Evolutionary conservation across 2,113 vertebrate species (phyloP).

Genomic region (Blennius ocellaris): DNA sequence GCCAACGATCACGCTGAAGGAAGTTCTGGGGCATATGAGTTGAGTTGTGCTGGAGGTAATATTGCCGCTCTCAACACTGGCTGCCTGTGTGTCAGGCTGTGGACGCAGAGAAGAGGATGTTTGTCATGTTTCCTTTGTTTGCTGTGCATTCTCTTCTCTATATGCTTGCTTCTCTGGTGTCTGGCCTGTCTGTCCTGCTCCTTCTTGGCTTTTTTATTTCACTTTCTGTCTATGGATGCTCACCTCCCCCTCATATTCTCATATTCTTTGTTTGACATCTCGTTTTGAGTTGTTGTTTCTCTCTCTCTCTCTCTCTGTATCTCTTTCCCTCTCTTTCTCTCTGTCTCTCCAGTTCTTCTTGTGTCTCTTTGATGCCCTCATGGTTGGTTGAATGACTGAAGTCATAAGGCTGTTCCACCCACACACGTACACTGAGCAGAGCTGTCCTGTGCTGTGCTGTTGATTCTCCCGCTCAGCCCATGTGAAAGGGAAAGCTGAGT

Average conservation of each 20-base stretch:
- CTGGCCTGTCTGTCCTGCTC: slow-evolving; percentile 77
- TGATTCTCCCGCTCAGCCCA: slow-evolving; percentile 79
- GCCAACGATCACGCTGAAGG: slow-evolving; percentile 63
- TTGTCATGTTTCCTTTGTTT: slow-evolving; percentile 81
- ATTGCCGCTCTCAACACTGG: slow-evolving; percentile 66
- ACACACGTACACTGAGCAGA: slow-evolving; percentile 71
- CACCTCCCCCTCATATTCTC: slow-evolving; percentile 74
- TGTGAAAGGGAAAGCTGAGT: slow-evolving; percentile 77
- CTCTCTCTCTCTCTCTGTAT: slow-evolving; percentile 29
- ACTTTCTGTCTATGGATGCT: slow-evolving; percentile 73
- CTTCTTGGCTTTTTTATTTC: slow-evolving; percentile 74
- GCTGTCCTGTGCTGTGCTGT: slow-evolving; percentile 75
- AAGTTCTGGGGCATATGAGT: slow-evolving; percentile 71
- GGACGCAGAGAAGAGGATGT: slow-evolving; percentile 68
- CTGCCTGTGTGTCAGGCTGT: slow-evolving; percentile 73
- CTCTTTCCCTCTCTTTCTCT: slow-evolving; percentile 22
- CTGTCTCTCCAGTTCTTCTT: slow-evolving; percentile 48
- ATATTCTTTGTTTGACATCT: slow-evolving; percentile 79
- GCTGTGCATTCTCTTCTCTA: slow-evolving; percentile 68
- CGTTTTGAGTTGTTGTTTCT: slow-evolving; percentile 76
- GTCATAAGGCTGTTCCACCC: slow-evolving; percentile 81
- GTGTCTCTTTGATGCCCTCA: slow-evolving; percentile 79
- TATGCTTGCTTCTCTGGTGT: slow-evolving; percentile 67
- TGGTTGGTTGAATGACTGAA: slow-evolving; percentile 82
- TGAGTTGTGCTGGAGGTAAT: slow-evolving; percentile 73